Evolutionary conservation across 2,113 vertebrate species (phyloP).

Genomic region (Colossoma macropomum): DNA sequence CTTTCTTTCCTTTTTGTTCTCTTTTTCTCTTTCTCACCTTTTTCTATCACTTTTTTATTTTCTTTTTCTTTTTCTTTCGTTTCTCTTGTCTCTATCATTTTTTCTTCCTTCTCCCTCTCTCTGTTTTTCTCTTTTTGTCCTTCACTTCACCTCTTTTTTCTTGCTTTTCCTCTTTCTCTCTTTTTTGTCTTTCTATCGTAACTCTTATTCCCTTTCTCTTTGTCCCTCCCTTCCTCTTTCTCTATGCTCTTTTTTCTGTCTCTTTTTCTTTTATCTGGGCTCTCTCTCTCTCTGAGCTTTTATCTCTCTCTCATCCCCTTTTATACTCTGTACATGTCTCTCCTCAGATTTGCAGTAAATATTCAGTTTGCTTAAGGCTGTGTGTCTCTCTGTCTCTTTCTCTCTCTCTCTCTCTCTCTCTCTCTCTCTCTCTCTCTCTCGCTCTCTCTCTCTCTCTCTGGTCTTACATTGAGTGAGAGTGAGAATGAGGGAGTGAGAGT

Average conservation of each 20-base stretch:
- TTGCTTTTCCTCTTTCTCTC: background rate
- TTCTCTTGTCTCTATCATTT: background rate
- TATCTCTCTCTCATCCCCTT: constrained; percentile 22
- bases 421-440: no score
- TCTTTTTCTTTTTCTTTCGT: background rate
- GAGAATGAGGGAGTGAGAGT: no score
- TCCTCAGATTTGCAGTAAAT: constrained; percentile 61
- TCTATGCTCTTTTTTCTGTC: background rate
- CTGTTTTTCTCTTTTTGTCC: background rate
- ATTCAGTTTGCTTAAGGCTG: constrained; percentile 56
- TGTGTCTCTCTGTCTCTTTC: background rate
- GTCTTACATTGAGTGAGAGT: no score
- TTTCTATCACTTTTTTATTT: background rate
- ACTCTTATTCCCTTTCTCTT: constrained; percentile 5
- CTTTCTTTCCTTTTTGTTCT: background rate
- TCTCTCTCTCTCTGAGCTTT: background rate
- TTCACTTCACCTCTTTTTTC: background rate
- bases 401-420: background rate
- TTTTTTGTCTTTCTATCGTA: background rate
- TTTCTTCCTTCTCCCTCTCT: constrained; percentile 5
- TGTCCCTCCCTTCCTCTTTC: background rate
- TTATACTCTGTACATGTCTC: constrained; percentile 56
- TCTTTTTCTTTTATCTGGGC: background rate
- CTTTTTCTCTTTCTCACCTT: background rate
- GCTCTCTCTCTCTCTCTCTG: no score